These are phyloP conservation scores for Aethes cnicana DNA, from an alignment of 2,888 invertebrate species.

Conservation along the genomic window DNA sequence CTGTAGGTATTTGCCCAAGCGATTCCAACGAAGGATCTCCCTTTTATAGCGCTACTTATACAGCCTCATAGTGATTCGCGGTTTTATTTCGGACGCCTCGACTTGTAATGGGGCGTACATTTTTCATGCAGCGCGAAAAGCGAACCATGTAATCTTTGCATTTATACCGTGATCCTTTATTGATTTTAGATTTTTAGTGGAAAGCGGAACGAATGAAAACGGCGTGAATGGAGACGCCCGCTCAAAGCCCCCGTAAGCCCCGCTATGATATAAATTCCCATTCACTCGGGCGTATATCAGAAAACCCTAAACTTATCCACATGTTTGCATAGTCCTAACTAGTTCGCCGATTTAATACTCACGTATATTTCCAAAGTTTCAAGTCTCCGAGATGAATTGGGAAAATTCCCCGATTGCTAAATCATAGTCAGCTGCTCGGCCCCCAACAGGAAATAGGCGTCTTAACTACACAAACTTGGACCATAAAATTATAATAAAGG, in stretches of 20 bases:
- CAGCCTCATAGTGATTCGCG: constrained; percentile 81
- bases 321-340: constrained; percentile 30
- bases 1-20: constrained; percentile 82
- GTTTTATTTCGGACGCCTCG: constrained; percentile 81
- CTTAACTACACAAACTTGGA: constrained; percentile 61
- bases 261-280: constrained; percentile 77
- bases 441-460: constrained; percentile 65
- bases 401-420: constrained; percentile 48
- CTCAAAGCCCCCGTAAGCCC: constrained; percentile 77
- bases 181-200: constrained; percentile 82
- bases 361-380: constrained; percentile 17
- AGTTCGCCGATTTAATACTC: constrained; percentile 23
- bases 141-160: constrained; percentile 80
- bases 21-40: constrained; percentile 74
- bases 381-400: constrained; percentile 45
- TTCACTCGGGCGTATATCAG: constrained; percentile 68
- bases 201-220: constrained; percentile 79
- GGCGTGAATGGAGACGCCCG: constrained; percentile 77
- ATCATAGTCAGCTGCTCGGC: constrained; percentile 59
- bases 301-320: constrained; percentile 57
- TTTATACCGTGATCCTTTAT: constrained; percentile 81
- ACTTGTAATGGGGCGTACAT: constrained; percentile 76
- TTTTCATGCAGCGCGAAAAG: constrained; percentile 75
- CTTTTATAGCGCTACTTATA: constrained; percentile 80
- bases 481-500: constrained; percentile 76